A percentile compares a stretch with the other conserved stretches of the same genome.
phyloP scores from a whole-genome alignment of 2,113 vertebrate species.

The Prinia subflava region DNA sequence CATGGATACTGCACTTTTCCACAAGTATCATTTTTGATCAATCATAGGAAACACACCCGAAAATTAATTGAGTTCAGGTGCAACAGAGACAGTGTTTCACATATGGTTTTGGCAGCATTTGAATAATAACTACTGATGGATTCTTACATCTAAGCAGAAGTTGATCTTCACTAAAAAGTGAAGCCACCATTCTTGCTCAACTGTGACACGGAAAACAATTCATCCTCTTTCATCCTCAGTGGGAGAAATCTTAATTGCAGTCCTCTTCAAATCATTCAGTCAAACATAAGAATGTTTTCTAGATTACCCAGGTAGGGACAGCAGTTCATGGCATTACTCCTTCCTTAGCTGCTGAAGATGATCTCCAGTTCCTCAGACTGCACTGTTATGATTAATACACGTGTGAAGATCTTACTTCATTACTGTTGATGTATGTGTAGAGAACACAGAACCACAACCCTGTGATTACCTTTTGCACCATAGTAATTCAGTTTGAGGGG shows the following conservation, averaged over 20 bases:
- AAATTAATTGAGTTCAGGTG: neutral
- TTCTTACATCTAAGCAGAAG: neutral
- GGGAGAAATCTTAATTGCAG: neutral
- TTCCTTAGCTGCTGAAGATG: neutral
- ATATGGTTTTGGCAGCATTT: neutral
- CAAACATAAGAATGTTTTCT: neutral
- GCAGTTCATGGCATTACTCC: neutral
- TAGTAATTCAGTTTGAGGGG: neutral
- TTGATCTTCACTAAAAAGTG: neutral
- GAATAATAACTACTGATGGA: neutral
- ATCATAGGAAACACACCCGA: neutral
- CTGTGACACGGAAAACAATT: neutral
- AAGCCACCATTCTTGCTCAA: neutral
- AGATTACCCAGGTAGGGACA: neutral
- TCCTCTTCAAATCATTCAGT: neutral
- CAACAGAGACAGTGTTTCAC: neutral
- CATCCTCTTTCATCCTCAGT: neutral
- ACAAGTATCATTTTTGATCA: fast-evolving
- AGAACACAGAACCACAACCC: neutral
- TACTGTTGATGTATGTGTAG: neutral
- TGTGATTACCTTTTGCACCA: neutral
- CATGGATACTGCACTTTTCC: neutral
- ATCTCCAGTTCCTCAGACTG: neutral
- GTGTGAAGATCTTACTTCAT: neutral
- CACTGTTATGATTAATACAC: neutral